Evolutionary conservation across 64 coral and sea anemone genomes (phyloP).

Genomic region (Orbicella faveolata): DNA sequence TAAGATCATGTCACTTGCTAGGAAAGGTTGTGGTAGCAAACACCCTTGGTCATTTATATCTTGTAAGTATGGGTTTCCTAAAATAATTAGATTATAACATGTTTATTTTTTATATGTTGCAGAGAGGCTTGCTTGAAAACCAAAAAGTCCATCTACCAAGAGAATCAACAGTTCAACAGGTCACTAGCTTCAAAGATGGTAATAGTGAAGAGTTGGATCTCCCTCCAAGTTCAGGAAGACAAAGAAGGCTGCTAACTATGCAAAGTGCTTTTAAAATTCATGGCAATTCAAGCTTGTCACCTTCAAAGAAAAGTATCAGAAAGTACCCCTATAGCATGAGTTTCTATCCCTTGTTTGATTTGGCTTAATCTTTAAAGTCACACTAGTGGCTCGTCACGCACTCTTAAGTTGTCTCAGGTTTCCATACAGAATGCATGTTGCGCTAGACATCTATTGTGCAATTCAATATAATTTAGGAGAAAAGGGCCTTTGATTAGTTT

Average conservation of each 20-base stretch:
- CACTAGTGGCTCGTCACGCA: too few relatives aligned
- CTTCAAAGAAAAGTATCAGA: constrained; percentile 77
- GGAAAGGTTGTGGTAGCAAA: too few relatives aligned
- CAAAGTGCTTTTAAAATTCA: constrained; percentile 75
- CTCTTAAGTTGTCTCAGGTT: too few relatives aligned
- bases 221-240: constrained; percentile 46
- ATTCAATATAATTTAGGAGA: too few relatives aligned
- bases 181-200: constrained; percentile 76
- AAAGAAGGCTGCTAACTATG: constrained; percentile 79
- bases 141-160: constrained; percentile 66
- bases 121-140: constrained; percentile 74
- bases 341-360: too few relatives aligned
- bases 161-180: not conserved
- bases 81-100: constrained; percentile 66
- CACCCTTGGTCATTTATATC: not conserved
- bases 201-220: constrained; percentile 82
- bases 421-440: too few relatives aligned
- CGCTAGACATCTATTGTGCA: too few relatives aligned
- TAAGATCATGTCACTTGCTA: too few relatives aligned
- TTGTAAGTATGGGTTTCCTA: constrained; percentile 42
- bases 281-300: constrained; percentile 62
- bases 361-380: too few relatives aligned
- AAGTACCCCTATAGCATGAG: too few relatives aligned
- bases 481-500: too few relatives aligned
- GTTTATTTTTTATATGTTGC: constrained; percentile 38